A percentile compares a stretch with the other conserved stretches of the same genome.
Conservation (phyloP, 2,113 vertebrate genomes). For the Saimiri boliviensis region DNA sequence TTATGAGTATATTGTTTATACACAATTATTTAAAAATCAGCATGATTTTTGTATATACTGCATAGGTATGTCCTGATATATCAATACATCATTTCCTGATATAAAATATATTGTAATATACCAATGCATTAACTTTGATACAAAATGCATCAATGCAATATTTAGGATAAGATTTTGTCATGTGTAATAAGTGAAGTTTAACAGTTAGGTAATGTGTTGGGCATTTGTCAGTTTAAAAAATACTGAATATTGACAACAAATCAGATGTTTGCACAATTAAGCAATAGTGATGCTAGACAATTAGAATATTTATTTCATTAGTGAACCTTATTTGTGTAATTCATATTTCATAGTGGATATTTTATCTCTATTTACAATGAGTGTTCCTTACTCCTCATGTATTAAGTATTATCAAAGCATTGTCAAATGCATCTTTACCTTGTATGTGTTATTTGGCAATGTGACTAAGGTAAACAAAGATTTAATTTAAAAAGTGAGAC, state of each 20-base stretch:
- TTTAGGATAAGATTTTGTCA: conserved; percentile 37
- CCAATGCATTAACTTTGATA: not conserved
- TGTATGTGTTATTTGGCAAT: not conserved
- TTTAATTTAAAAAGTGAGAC: not conserved
- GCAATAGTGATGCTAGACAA: not conserved
- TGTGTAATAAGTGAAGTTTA: not conserved
- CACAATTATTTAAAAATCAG: not conserved
- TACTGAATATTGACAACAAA: conserved; percentile 6
- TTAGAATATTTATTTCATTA: conserved; percentile 6
- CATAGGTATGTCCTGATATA: not conserved
- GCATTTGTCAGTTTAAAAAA: conserved; percentile 13
- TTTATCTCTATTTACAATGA: conserved; percentile 32
- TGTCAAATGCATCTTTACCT: not conserved
- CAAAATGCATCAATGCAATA: not conserved
- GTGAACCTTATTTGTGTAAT: not conserved
- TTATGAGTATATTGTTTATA: not conserved
- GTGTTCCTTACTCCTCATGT: not conserved
- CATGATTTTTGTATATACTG: not conserved
- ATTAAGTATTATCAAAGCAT: not conserved
- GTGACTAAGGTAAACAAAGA: not conserved
- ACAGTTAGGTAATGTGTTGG: not conserved
- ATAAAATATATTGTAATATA: not conserved
- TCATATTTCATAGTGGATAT: conserved; percentile 34
- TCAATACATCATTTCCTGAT: not conserved
- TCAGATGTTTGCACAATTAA: conserved; percentile 14